phyloP scores from a whole-genome alignment of 2,797 vertebrate species.

The Pangasius larnaudii region DNA sequence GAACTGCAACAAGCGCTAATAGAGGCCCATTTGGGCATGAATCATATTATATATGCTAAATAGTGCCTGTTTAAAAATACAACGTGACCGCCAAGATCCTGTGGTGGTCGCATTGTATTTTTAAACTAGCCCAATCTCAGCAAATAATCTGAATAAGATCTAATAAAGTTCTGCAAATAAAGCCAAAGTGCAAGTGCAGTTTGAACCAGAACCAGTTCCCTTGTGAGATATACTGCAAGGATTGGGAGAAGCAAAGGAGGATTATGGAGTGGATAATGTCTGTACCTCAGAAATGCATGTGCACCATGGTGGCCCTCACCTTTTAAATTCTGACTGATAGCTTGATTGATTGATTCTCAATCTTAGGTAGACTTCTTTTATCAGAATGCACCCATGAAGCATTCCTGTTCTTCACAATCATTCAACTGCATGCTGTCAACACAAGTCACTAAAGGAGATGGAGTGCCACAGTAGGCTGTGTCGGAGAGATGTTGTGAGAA shows the following conservation, averaged over 20 bases:
- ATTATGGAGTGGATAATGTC: not conserved
- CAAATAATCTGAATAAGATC: not conserved
- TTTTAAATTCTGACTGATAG: not conserved
- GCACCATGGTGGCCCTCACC: not conserved
- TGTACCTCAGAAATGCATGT: not conserved
- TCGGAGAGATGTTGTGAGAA: not conserved
- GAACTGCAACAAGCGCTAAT: not conserved
- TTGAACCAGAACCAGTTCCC: not conserved
- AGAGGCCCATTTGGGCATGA: not conserved
- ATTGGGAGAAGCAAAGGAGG: not conserved
- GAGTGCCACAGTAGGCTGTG: not conserved
- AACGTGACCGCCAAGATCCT: not conserved
- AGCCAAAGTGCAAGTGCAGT: not conserved
- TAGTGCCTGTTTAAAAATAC: not conserved
- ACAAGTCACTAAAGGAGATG: conserved; percentile 7
- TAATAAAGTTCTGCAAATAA: not conserved
- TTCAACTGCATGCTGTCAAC: conserved; percentile 16
- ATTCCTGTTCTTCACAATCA: not conserved
- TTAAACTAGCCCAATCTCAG: not conserved
- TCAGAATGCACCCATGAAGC: not conserved
- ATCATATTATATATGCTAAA: not conserved
- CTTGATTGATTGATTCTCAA: not conserved
- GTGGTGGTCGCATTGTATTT: not conserved
- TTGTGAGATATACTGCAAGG: not conserved
- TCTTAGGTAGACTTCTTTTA: not conserved